phyloP scores from a whole-genome alignment of 2,888 invertebrate species.

The Ochropleura leucogaster region DNA sequence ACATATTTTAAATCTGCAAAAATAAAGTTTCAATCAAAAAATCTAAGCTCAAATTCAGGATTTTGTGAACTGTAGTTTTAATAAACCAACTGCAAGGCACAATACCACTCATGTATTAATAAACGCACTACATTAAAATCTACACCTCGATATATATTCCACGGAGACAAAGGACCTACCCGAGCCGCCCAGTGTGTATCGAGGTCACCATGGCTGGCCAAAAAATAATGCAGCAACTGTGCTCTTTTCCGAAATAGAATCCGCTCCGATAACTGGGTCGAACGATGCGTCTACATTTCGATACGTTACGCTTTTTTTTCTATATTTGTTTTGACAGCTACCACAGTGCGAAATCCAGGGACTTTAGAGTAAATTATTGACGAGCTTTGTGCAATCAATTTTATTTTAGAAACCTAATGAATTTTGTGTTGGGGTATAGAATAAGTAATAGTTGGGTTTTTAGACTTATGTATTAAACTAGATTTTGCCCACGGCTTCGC shows the following conservation, averaged over 20 bases:
- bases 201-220: conserved; percentile 83
- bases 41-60: neutral
- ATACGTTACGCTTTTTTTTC: conserved; percentile 67
- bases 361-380: conserved; percentile 24
- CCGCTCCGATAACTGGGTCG: conserved; percentile 83
- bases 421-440: neutral
- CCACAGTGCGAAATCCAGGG: conserved; percentile 49
- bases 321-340: conserved; percentile 64
- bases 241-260: conserved; percentile 87
- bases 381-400: neutral
- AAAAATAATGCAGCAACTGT: conserved; percentile 87
- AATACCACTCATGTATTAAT: conserved; percentile 7
- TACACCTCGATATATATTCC: conserved; percentile 55
- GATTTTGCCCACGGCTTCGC: no score
- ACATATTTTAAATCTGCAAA: neutral
- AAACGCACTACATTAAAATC: conserved; percentile 28
- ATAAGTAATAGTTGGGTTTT: neutral
- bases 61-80: neutral
- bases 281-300: conserved; percentile 78
- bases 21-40: neutral
- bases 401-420: conserved; percentile 2
- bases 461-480: neutral
- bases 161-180: conserved; percentile 65
- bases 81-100: neutral
- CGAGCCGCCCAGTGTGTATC: conserved; percentile 66